Percentiles rank a stretch among this genome's conserved stretches.
Conservation (phyloP, 2,113 vertebrate species). For the Alethe diademata region DNA sequence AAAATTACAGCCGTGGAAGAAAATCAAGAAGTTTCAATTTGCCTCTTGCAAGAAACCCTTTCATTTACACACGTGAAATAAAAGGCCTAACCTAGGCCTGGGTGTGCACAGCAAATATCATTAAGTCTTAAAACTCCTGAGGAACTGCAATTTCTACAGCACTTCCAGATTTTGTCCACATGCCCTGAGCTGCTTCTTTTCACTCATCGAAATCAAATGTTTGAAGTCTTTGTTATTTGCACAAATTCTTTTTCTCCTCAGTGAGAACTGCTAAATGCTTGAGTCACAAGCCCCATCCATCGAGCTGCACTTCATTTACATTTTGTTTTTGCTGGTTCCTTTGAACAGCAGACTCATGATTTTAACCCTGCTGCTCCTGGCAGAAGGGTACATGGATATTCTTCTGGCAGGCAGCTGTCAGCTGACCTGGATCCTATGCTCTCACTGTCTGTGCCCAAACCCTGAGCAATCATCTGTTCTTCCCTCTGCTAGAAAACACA, state of each 20-base stretch:
- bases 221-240: neutral
- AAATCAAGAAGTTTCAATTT: neutral
- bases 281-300: neutral
- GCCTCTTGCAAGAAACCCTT: neutral
- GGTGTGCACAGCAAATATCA: neutral
- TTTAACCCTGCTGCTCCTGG: neutral
- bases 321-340: neutral
- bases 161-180: neutral
- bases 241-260: neutral
- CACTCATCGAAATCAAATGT: neutral
- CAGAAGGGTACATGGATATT: neutral
- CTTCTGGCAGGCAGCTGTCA: neutral
- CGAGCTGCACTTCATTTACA: neutral
- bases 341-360: neutral
- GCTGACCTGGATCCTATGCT: neutral
- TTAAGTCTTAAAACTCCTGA: neutral
- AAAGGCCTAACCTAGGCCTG: neutral
- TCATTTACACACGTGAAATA: neutral
- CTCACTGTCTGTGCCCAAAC: neutral
- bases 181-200: neutral
- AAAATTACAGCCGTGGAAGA: neutral
- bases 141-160: neutral
- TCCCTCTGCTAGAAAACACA: neutral
- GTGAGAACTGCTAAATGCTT: neutral
- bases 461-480: neutral